Conservation (phyloP, 2,888 invertebrate genomes). For the Acanthococcus lagerstroemiae region DNA sequence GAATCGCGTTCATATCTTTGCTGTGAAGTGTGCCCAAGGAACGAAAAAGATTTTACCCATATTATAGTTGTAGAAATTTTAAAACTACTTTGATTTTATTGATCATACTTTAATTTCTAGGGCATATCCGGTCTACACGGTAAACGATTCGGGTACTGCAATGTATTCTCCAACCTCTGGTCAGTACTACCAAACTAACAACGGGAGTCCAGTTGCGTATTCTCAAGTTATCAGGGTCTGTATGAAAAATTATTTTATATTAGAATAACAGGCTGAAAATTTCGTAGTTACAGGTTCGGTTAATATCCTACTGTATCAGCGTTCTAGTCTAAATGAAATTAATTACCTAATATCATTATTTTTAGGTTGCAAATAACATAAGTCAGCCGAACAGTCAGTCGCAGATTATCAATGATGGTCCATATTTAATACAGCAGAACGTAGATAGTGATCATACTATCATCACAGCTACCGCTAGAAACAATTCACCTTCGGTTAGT, state of each 20-base stretch:
- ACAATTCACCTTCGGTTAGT: slow-evolving; percentile 14
- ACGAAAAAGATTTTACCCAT: too few relatives aligned
- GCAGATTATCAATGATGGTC: slow-evolving; percentile 40
- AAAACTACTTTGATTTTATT: not conserved
- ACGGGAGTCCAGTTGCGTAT: slow-evolving; percentile 48
- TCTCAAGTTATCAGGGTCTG: slow-evolving; percentile 48
- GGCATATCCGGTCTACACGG: slow-evolving; percentile 68
- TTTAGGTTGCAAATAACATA: slow-evolving; percentile 38
- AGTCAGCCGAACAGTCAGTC: slow-evolving; percentile 36
- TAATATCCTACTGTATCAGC: too few relatives aligned
- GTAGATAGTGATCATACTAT: slow-evolving; percentile 53
- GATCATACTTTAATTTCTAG: slow-evolving; percentile 41
- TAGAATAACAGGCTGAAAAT: too few relatives aligned
- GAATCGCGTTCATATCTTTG: too few relatives aligned
- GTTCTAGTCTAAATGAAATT: too few relatives aligned
- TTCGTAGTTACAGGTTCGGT: too few relatives aligned
- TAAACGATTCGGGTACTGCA: slow-evolving; percentile 52
- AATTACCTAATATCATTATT: not conserved
- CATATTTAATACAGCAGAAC: slow-evolving; percentile 58
- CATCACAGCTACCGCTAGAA: slow-evolving; percentile 40
- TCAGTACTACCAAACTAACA: slow-evolving; percentile 57
- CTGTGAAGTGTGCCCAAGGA: too few relatives aligned
- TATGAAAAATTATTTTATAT: too few relatives aligned
- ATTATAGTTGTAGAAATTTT: too few relatives aligned
- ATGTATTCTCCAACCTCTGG: slow-evolving; percentile 53